Evolutionary conservation across 1,140 invertebrate genomes (phyloP), one percentile per base, ranked within the genome.

Genomic region (Musca domestica): DNA sequence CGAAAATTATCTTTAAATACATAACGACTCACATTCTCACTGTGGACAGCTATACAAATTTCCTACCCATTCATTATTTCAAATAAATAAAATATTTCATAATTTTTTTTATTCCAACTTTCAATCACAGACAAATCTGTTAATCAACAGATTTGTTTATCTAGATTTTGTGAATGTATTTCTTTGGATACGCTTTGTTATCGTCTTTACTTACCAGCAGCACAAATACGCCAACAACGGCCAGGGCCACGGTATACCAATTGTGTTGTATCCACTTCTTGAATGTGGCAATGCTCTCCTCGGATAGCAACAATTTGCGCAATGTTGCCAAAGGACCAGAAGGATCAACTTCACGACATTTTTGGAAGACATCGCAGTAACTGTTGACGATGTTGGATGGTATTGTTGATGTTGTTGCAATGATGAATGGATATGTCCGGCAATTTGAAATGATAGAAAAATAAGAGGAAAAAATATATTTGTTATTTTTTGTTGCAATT

Each of bases 341-440:
- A 1, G 95, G 95, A 87, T 96, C 94, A 66, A 96, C 94, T 82
- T 95, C 92, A 71, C 97, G 87, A 82, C 97, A 99, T 77, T 95
- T 95, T 84, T 98, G 94, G 83, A 98, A 99, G 47, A 98, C 96
- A 84, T 99, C 98, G 84, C 98, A 99, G 84, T 99, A 99, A 17
- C 86, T 87, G 71, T 17, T 41, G 56, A 49, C 19, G 12, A 30
- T 64, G 19, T 20, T 9, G 0, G n/a, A 66, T 4, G 1, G 9
- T 34, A n/a, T 46, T 17, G 46, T 0, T 41, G 25, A 12, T 23
- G 17, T 20, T 17, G 22, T 5, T 20, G n/a, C 19, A 48, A 34
- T 12, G 19, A 15, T 3, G 27, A 19, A 27, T 6, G n/a, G n/a
- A 41, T 12, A 41, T 66, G 4, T 1, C 6, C 27, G 10, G 27